A percentile compares a stretch with the other conserved stretches of the same genome.
Evolutionary conservation across 2,113 vertebrate species (phyloP).

Genomic region (Aphelocoma coerulescens): DNA sequence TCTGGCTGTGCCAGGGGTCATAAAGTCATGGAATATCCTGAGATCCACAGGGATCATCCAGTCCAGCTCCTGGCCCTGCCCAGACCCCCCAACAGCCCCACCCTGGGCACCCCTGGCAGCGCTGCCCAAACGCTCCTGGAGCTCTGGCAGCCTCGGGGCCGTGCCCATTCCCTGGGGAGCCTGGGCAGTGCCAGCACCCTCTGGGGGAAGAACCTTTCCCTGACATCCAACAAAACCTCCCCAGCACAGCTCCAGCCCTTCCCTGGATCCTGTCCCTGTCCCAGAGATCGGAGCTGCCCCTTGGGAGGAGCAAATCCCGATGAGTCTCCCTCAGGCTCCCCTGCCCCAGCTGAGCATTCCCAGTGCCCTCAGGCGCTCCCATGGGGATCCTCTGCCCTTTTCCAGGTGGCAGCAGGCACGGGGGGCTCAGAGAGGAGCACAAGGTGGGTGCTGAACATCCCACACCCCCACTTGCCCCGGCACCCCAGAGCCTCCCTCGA

Average conservation of each 20-base stretch:
- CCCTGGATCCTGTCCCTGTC: background rate
- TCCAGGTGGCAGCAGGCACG: rapidly evolving
- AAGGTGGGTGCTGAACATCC: rapidly evolving
- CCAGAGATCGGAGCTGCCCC: background rate
- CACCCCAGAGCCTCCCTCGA: rapidly evolving
- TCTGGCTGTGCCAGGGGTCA: background rate
- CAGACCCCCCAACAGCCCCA: background rate
- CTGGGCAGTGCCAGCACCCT: background rate
- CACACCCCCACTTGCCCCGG: rapidly evolving
- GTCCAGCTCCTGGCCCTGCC: rapidly evolving
- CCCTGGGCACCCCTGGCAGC: background rate
- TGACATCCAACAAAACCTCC: rapidly evolving
- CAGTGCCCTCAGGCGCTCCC: too few relatives aligned
- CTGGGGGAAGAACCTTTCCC: background rate
- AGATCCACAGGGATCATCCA: background rate
- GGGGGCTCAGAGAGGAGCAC: background rate
- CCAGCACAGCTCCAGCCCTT: background rate
- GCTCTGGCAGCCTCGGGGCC: background rate
- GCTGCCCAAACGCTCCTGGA: background rate
- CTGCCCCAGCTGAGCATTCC: background rate
- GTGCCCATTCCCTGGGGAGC: background rate
- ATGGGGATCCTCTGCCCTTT: rapidly evolving
- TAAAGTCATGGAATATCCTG: background rate
- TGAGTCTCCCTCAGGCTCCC: rapidly evolving
- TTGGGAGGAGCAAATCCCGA: background rate